phyloP scores from a whole-genome alignment of 2,888 invertebrate genomes.

The Eilema sororculum region DNA sequence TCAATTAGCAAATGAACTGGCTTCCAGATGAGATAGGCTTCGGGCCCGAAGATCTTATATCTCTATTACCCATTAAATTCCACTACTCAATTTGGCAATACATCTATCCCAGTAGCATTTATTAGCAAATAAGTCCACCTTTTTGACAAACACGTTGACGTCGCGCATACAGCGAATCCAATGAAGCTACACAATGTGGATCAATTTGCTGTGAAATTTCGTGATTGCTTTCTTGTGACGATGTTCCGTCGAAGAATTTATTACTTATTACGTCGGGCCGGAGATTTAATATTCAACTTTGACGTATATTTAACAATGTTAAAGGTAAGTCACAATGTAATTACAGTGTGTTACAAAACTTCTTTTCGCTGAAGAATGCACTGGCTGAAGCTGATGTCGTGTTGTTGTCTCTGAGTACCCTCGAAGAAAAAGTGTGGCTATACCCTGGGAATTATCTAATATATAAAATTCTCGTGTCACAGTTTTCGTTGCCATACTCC shows the following conservation, averaged over 20 bases:
- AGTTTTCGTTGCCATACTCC: too few relatives aligned
- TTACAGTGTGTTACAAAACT: background rate
- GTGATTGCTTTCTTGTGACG: constrained; percentile 32
- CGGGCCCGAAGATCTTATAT: too few relatives aligned
- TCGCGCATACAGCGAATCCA: background rate
- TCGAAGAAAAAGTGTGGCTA: too few relatives aligned
- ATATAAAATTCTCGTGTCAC: too few relatives aligned
- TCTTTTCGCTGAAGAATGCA: too few relatives aligned
- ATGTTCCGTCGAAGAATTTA: constrained; percentile 27
- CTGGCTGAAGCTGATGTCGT: background rate
- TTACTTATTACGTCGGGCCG: constrained; percentile 1
- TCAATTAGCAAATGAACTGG: too few relatives aligned
- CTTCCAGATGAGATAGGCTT: too few relatives aligned
- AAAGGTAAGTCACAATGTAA: background rate
- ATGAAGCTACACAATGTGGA: constrained; percentile 23
- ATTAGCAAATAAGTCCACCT: background rate
- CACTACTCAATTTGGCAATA: background rate
- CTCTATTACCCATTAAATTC: too few relatives aligned
- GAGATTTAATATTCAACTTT: constrained; percentile 12
- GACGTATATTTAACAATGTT: background rate
- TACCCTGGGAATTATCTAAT: too few relatives aligned
- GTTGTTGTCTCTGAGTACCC: background rate
- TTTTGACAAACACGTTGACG: background rate
- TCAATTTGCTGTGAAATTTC: constrained; percentile 24
- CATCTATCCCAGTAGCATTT: background rate